Base-by-base conservation (phyloP, 2,797 vertebrate species). In the Scleropages formosus region DNA sequence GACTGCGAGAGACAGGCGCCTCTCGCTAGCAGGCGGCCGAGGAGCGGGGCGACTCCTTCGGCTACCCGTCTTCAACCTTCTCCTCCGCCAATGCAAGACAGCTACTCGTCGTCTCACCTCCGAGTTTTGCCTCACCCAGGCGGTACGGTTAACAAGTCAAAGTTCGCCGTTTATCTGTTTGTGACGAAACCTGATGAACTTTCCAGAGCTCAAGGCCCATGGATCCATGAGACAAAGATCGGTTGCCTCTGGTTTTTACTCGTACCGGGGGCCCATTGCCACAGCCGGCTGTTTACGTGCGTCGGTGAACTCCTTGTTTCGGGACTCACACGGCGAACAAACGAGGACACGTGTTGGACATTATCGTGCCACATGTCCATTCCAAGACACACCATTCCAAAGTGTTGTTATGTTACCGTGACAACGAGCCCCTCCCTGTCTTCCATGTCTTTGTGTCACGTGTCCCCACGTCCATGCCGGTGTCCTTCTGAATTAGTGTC, bases 271-370 rank as follows among this genome's bases (percentile, higher is more conserved):
- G 16, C 51, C n/a, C 15, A 71, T 20, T 22, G 60, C 56, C 11
- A 31, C 16, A 16, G 16, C 39, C 39, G 53, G n/a, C 16, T 20
- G 9, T 9, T 60, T 13, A 53, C 70, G 6, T 27, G 64, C n/a
- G 11, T n/a, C 62, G 53, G 49, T 46, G 46, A 63, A 59, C 53
- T 51, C 58, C 67, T 53, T 67, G 22, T 56, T 59, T 4, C n/a
- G 16, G 39, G 46, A 51, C 11, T n/a, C 44, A 13, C 44, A 49
- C 49, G 39, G 22, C n/a, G 59, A 22, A n/a, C 53, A 4, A 24
- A 4, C n/a, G n/a, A 61, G 72, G 39, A 12, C 56, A 60, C 46
- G 71, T 73, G 71, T 61, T 56, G 70, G 27, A 26, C 18, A 39
- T 72, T 60, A 72, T 18, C 4, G 56, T 56, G 7, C 7, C 12